A percentile compares a stretch with the other conserved stretches of the same genome.
These are phyloP conservation scores for Dendrolimus houi DNA, from an alignment of 2,888 invertebrate species.

Conservation along the genomic window DNA sequence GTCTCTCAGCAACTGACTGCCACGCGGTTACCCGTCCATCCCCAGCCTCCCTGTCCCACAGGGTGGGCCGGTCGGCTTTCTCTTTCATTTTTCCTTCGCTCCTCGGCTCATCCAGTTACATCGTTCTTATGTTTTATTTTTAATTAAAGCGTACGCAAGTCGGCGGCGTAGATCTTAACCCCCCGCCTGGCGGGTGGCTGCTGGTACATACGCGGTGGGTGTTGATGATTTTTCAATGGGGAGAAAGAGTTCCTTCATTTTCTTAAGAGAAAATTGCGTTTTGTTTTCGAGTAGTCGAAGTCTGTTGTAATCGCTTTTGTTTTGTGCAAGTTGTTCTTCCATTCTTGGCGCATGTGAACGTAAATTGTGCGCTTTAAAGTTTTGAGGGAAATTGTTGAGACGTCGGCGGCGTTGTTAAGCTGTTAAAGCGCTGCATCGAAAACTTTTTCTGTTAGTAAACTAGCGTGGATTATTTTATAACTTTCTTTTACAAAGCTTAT, in stretches of 20 bases:
- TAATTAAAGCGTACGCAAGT: conserved; percentile 78
- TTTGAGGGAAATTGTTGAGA: conserved; percentile 51
- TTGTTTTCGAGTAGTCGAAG: conserved; percentile 76
- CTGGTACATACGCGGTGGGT: conserved; percentile 71
- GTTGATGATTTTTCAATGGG: conserved; percentile 77
- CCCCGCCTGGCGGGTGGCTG: conserved; percentile 34
- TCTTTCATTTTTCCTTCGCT: conserved; percentile 77
- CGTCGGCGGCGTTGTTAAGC: conserved; percentile 45
- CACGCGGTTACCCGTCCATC: conserved; percentile 46
- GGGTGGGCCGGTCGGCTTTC: conserved; percentile 68
- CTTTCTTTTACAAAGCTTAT: too few species aligned
- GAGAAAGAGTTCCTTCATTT: conserved; percentile 77
- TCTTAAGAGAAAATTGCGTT: conserved; percentile 77
- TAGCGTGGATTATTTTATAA: background rate
- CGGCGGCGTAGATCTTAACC: conserved; percentile 72
- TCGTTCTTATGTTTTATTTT: conserved; percentile 78
- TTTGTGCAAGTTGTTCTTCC: conserved; percentile 56
- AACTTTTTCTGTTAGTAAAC: conserved; percentile 12
- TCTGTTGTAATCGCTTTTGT: conserved; percentile 76
- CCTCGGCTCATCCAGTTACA: conserved; percentile 77
- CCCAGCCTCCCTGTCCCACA: conserved; percentile 26
- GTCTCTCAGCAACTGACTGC: conserved; percentile 66
- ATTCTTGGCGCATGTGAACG: conserved; percentile 62
- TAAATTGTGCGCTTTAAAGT: conserved; percentile 70
- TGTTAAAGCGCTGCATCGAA: conserved; percentile 24